These are phyloP conservation scores for Passer montanus DNA, from an alignment of 2,113 vertebrate genomes.

Conservation along the genomic window DNA sequence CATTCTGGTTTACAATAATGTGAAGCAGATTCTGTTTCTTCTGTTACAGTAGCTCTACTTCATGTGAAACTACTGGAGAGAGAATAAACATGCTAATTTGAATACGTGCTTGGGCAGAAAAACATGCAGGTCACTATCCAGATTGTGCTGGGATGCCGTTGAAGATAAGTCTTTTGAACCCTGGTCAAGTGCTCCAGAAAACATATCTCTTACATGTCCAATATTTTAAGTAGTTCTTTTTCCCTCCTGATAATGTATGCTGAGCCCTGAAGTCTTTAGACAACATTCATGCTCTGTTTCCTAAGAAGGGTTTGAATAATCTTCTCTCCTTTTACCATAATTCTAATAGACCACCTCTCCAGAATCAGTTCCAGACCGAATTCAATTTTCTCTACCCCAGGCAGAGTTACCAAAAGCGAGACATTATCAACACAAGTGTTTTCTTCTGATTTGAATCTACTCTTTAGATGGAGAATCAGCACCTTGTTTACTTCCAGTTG, in stretches of 20 bases:
- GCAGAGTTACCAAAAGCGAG: neutral
- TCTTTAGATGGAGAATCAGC: neutral
- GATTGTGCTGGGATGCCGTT: neutral
- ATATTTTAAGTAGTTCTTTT: neutral
- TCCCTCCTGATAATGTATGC: neutral
- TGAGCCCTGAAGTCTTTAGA: neutral
- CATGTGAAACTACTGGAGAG: neutral
- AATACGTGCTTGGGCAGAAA: neutral
- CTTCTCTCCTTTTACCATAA: neutral
- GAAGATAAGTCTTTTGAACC: neutral
- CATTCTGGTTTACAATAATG: neutral
- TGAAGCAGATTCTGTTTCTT: neutral
- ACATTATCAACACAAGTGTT: neutral
- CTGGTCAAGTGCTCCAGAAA: neutral
- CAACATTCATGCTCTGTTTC: neutral
- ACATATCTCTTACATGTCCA: neutral
- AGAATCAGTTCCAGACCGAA: neutral
- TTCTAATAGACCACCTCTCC: neutral
- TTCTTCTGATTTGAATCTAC: neutral
- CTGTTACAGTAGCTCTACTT: neutral
- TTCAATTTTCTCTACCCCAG: neutral
- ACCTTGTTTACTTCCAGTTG: neutral
- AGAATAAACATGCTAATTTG: neutral
- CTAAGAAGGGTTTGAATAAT: neutral
- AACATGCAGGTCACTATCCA: neutral